These are phyloP conservation scores for Gallinago stenura DNA, from an alignment of 2,797 vertebrate genomes.

Conservation along the genomic window DNA sequence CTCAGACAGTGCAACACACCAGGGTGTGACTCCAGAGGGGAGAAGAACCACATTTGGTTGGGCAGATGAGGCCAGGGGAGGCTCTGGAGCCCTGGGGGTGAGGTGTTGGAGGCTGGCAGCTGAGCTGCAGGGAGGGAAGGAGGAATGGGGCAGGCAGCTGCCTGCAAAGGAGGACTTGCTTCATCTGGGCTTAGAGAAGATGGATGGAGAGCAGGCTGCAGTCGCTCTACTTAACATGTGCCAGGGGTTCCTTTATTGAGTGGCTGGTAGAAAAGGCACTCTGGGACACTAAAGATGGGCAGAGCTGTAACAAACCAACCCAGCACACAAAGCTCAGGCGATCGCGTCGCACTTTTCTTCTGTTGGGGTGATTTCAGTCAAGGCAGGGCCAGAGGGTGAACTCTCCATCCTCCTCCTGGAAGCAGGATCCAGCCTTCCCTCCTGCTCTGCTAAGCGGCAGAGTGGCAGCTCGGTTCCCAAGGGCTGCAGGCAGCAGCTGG, in stretches of 20 bases:
- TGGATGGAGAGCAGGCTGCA: rapidly evolving
- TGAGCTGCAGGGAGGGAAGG: neutral
- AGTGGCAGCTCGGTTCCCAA: rapidly evolving
- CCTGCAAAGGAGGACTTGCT: neutral
- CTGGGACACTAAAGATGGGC: rapidly evolving
- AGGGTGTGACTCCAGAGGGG: rapidly evolving
- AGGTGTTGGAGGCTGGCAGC: neutral
- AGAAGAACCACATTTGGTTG: rapidly evolving
- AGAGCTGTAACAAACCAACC: neutral
- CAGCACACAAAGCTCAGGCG: neutral
- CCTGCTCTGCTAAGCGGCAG: rapidly evolving
- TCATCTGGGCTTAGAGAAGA: rapidly evolving
- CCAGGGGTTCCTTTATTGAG: neutral
- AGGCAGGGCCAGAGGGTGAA: neutral
- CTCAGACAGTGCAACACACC: neutral
- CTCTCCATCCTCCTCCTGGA: neutral
- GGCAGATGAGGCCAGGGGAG: rapidly evolving
- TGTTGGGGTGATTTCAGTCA: rapidly evolving
- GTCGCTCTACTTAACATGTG: rapidly evolving
- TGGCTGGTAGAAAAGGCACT: rapidly evolving
- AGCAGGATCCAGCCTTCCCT: neutral
- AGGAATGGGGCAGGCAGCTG: neutral
- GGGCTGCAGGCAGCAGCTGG: neutral
- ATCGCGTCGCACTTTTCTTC: rapidly evolving
- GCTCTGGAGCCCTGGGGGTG: rapidly evolving